phyloP scores from a whole-genome alignment of 2,113 vertebrate genomes.

The Bungarus multicinctus region DNA sequence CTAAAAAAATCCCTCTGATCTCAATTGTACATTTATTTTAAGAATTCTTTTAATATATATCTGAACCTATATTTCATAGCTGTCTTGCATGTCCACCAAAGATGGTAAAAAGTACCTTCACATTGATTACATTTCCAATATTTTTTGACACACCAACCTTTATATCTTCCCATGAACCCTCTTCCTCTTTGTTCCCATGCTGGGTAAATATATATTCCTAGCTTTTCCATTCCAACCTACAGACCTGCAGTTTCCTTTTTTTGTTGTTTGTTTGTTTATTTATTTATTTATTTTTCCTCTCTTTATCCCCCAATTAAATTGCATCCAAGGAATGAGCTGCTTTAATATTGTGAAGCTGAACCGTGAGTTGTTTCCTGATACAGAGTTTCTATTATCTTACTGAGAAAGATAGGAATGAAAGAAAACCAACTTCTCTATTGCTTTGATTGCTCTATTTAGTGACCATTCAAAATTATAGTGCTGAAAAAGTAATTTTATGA shows the following conservation, averaged over 20 bases:
- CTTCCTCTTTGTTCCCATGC: neutral
- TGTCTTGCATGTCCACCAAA: neutral
- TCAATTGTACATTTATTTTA: neutral
- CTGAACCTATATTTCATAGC: neutral
- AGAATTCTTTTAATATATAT: neutral
- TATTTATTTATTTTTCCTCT: neutral
- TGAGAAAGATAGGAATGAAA: neutral
- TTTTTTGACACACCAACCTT: neutral
- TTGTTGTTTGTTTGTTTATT: neutral
- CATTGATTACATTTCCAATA: neutral
- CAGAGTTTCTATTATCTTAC: neutral
- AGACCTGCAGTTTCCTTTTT: neutral
- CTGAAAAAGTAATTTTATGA: neutral
- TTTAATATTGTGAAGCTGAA: neutral
- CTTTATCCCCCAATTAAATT: neutral
- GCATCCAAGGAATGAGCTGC: neutral
- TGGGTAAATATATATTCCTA: neutral
- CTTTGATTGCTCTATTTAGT: neutral
- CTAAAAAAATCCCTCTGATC: neutral
- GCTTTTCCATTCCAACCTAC: neutral
- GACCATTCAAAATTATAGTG: neutral
- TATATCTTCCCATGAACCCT: neutral
- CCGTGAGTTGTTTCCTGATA: neutral
- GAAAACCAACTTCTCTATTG: neutral
- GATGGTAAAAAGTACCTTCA: neutral